Evolutionary conservation across 1,140 invertebrate genomes (phyloP).

Genomic region (Drosophila aff.): DNA sequence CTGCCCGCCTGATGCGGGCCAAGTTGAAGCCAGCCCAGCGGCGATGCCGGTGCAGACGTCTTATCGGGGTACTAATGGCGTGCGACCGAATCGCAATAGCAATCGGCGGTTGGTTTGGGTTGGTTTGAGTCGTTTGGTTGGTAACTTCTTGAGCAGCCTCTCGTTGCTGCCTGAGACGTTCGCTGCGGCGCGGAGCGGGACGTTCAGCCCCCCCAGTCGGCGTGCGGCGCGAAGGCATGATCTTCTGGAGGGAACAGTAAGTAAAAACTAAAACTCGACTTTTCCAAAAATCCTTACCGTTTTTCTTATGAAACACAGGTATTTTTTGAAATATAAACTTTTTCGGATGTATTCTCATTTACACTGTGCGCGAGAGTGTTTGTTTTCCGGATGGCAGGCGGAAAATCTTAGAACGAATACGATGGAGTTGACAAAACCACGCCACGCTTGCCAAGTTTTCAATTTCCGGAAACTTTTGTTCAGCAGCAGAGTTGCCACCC

Average conservation of each 20-base stretch:
- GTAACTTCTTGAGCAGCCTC: neutral
- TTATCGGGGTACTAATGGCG: neutral
- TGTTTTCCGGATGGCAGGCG: neutral
- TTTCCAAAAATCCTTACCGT: neutral
- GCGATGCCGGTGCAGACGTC: neutral
- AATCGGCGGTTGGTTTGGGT: neutral
- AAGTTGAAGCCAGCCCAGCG: neutral
- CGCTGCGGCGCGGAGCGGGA: conserved; percentile 1
- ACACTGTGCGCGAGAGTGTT: no score
- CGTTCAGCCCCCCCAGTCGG: neutral
- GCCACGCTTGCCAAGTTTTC: neutral
- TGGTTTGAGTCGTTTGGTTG: neutral
- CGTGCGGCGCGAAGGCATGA: neutral
- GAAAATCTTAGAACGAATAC: no score
- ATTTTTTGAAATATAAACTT: neutral
- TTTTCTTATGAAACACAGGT: neutral
- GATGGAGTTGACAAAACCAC: neutral
- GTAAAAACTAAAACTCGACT: neutral
- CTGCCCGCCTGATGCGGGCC: neutral
- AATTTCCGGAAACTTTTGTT: neutral
- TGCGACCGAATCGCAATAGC: neutral
- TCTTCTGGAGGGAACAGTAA: neutral
- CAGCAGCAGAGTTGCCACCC: neutral
- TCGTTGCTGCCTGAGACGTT: neutral
- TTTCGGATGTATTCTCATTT: neutral